These are phyloP conservation scores for Fopius arisanus DNA, from an alignment of 1,140 invertebrate species.

Conservation along the genomic window DNA sequence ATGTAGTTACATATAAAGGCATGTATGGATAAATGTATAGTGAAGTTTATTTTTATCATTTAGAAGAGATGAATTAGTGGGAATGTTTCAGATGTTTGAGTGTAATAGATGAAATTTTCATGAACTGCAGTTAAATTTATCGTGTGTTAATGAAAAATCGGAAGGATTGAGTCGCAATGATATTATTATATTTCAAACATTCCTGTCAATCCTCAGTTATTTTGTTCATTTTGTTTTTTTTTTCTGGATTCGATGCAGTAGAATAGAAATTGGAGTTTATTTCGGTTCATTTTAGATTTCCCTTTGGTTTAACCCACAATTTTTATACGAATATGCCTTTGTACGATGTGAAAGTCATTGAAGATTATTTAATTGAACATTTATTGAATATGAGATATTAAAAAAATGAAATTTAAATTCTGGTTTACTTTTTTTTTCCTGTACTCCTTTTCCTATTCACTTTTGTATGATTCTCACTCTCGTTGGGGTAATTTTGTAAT, in stretches of 20 bases:
- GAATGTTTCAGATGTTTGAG: conserved; percentile 5
- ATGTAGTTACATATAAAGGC: conserved; percentile 14
- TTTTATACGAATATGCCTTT: neutral
- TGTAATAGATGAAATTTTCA: conserved; percentile 30
- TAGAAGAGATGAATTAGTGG: conserved; percentile 38
- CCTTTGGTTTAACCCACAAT: neutral
- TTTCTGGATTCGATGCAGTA: neutral
- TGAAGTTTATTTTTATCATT: conserved; percentile 59
- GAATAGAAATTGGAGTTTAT: neutral
- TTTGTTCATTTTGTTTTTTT: conserved; percentile 7
- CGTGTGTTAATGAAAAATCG: neutral
- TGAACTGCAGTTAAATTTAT: conserved; percentile 31
- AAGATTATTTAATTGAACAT: conserved; percentile 13
- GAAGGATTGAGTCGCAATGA: neutral
- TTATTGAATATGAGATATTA: neutral
- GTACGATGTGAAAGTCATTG: conserved; percentile 18
- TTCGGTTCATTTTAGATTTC: neutral
- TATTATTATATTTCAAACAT: neutral
- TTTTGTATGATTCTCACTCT: neutral
- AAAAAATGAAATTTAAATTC: neutral
- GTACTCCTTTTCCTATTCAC: neutral
- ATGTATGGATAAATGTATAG: conserved; percentile 53
- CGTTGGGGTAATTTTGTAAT: neutral
- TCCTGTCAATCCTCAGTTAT: conserved; percentile 1
- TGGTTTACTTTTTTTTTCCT: neutral